A percentile compares a stretch with the other conserved stretches of the same genome.
phyloP scores from a whole-genome alignment of 2,888 invertebrate genomes.

The Dryococelus australis region DNA sequence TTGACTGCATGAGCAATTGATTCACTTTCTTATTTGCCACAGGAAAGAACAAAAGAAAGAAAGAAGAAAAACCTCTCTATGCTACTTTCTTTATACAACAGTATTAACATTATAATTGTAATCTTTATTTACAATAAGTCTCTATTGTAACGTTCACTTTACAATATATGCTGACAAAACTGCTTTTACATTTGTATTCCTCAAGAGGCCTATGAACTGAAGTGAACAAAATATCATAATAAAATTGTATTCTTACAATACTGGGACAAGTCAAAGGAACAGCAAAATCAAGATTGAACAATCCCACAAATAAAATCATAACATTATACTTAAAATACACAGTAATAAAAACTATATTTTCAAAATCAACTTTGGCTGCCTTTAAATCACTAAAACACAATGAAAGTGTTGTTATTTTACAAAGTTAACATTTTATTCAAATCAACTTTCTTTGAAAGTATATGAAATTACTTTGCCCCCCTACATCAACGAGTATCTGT shows the following conservation, averaged over 20 bases:
- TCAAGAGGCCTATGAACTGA: too few species aligned
- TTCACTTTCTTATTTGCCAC: too few species aligned
- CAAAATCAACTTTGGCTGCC: background rate
- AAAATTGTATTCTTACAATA: background rate
- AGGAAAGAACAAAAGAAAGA: too few species aligned
- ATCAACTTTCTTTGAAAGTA: constrained; percentile 5
- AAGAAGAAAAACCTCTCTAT: too few species aligned
- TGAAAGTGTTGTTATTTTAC: background rate
- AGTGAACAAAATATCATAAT: too few species aligned
- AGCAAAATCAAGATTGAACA: background rate
- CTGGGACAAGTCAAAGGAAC: background rate
- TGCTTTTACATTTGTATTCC: too few species aligned
- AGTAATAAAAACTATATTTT: background rate
- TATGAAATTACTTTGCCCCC: background rate
- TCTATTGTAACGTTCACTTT: too few species aligned
- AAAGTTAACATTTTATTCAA: background rate
- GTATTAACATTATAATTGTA: too few species aligned
- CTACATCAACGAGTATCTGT: background rate
- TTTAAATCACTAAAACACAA: background rate
- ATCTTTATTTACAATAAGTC: too few species aligned
- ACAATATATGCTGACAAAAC: too few species aligned
- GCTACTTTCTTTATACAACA: too few species aligned
- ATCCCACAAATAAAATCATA: background rate
- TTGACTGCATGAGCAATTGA: too few species aligned
- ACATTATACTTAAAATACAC: background rate